phyloP scores from a whole-genome alignment of 2,113 vertebrate genomes.

The Oncorhynchus kisutch region DNA sequence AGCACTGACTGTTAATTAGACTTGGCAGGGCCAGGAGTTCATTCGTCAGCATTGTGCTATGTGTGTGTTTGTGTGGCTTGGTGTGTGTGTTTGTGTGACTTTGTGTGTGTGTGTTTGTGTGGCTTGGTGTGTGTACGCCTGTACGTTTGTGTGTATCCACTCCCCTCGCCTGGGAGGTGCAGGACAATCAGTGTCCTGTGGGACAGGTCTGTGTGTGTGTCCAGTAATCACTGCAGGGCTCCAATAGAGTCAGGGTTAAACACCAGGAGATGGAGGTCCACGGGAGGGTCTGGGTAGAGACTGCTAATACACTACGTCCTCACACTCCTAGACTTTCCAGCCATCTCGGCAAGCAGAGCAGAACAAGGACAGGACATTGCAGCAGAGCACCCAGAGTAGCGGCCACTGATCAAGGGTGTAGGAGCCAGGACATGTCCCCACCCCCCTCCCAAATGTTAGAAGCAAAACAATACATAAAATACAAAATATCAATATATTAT shows the following conservation, averaged over 20 bases:
- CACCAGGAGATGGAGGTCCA: conserved; percentile 86
- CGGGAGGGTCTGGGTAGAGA: conserved; percentile 74
- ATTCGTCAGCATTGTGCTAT: conserved; percentile 89
- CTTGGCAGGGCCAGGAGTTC: conserved; percentile 92
- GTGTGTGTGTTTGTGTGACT: too few species aligned
- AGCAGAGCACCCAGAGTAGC: conserved; percentile 41
- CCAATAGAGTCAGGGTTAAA: conserved; percentile 91
- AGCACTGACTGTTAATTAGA: conserved; percentile 90
- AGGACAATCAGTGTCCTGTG: conserved; percentile 84
- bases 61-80: conserved; percentile 56
- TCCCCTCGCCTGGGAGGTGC: conserved; percentile 82
- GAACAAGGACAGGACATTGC: conserved; percentile 75
- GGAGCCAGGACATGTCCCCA: too few species aligned
- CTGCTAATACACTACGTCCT: conserved; percentile 74
- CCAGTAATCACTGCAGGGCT: conserved; percentile 90
- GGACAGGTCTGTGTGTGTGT: conserved; percentile 61
- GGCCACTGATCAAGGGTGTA: neutral
- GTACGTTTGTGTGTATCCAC: too few species aligned
- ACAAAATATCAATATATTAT: too few species aligned
- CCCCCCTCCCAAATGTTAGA: conserved; percentile 7
- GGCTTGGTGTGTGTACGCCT: too few species aligned
- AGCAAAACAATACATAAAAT: too few species aligned
- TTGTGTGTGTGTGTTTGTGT: too few species aligned
- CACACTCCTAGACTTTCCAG: too few species aligned
- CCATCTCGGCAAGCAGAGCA: conserved; percentile 48